These are phyloP conservation scores for Rotaria socialis DNA, from an alignment of 2,888 invertebrate species.

Conservation along the genomic window DNA sequence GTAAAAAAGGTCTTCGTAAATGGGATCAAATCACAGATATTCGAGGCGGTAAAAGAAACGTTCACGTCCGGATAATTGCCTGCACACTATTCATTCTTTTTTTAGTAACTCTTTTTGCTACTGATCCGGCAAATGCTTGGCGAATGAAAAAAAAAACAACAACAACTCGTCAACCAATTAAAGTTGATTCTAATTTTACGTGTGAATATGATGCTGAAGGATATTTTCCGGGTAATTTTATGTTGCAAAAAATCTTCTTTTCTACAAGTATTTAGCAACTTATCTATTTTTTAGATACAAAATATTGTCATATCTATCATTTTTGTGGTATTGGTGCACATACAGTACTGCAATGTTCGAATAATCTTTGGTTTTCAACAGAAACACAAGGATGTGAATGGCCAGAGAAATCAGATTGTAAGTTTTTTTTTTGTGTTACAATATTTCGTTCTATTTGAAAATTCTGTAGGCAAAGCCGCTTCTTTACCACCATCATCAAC, in stretches of 20 bases:
- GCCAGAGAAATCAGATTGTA: constrained; percentile 39
- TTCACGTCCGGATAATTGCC: too few relatives aligned
- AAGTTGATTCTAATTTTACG: constrained; percentile 45
- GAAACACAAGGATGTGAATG: constrained; percentile 39
- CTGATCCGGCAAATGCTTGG: constrained; percentile 4
- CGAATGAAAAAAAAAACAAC: constrained; percentile 32
- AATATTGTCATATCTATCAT: constrained; percentile 44
- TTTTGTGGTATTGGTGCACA: constrained; percentile 42
- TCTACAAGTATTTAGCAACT: too few relatives aligned
- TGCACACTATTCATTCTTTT: too few relatives aligned
- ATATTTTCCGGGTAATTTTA: neutral
- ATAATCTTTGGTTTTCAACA: constrained; percentile 43
- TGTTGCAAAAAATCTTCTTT: too few relatives aligned
- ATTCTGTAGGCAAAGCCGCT: neutral
- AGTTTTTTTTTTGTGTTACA: neutral
- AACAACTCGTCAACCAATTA: constrained; percentile 34
- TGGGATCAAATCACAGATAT: constrained; percentile 45
- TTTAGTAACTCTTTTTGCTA: constrained; percentile 44
- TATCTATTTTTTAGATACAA: constrained; percentile 25
- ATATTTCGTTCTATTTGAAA: neutral
- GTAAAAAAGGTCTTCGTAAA: constrained; percentile 42
- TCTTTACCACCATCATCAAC: constrained; percentile 20
- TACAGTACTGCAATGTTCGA: constrained; percentile 38
- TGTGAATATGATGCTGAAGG: constrained; percentile 41
- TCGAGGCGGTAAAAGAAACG: constrained; percentile 31